phyloP scores from a whole-genome alignment of 2,888 invertebrate species.

The Masnerella sp. region DNA sequence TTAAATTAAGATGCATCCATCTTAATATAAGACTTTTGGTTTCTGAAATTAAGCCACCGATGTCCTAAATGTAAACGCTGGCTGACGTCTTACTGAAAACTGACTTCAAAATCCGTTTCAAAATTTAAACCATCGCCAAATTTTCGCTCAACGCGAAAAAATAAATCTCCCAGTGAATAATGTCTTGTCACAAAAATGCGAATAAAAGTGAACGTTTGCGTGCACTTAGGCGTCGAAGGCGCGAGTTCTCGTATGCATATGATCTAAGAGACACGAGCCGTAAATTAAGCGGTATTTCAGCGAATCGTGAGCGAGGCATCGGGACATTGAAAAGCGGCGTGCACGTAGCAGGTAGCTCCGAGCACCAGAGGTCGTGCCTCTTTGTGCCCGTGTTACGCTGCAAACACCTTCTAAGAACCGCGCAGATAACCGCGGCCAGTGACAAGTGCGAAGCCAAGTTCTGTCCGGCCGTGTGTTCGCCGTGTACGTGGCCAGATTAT shows the following conservation, averaged over 20 bases:
- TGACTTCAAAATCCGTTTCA: no score
- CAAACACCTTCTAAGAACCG: slow-evolving; percentile 68
- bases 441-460: slow-evolving; percentile 69
- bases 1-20: no score
- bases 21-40: no score
- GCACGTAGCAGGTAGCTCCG: slow-evolving; percentile 60
- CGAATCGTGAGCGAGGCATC: slow-evolving; percentile 73
- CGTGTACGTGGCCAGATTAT: slow-evolving; percentile 37
- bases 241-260: slow-evolving; percentile 21
- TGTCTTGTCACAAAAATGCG: no score
- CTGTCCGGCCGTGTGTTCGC: slow-evolving; percentile 24
- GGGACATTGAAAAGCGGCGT: slow-evolving; percentile 61
- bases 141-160: no score
- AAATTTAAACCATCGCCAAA: no score
- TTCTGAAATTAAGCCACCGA: no score
- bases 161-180: no score
- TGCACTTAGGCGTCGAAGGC: slow-evolving; percentile 4
- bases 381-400: slow-evolving; percentile 64
- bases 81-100: no score
- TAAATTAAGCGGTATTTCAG: slow-evolving; percentile 67
- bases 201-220: no score
- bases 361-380: slow-evolving; percentile 65
- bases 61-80: no score
- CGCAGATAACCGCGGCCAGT: slow-evolving; percentile 65
- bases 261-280: slow-evolving; percentile 57